phyloP scores from a whole-genome alignment of 2,888 invertebrate species.

The Drosophila imparisetae region DNA sequence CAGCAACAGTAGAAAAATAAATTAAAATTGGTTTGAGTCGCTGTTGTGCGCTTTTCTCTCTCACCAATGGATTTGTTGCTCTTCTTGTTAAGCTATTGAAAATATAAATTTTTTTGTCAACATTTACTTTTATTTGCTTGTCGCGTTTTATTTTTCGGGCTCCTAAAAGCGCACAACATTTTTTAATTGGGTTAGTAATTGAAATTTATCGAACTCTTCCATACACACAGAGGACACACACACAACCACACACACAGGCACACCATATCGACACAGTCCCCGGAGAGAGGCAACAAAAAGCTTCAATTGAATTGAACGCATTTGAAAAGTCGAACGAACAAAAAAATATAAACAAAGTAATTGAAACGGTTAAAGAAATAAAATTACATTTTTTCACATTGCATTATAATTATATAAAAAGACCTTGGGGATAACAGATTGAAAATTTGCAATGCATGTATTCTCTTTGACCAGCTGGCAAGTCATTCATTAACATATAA shows the following conservation, averaged over 20 bases:
- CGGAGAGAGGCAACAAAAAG: constrained; percentile 48
- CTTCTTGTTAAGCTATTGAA: constrained; percentile 63
- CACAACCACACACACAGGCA: constrained; percentile 19
- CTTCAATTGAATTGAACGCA: constrained; percentile 57
- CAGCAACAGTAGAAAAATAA: constrained; percentile 56
- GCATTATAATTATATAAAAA: constrained; percentile 15
- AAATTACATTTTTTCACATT: not conserved
- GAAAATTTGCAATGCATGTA: not conserved
- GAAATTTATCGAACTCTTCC: constrained; percentile 80
- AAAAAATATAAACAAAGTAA: constrained; percentile 26
- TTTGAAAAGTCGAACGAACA: constrained; percentile 37
- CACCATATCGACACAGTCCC: constrained; percentile 37
- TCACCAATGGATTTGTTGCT: constrained; percentile 33
- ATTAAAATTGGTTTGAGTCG: constrained; percentile 66
- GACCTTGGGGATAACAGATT: not conserved
- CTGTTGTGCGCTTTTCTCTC: constrained; percentile 29
- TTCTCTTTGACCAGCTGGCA: not conserved
- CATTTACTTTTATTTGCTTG: constrained; percentile 49
- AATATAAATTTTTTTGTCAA: constrained; percentile 43
- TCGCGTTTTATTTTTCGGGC: constrained; percentile 58
- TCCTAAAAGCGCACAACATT: constrained; percentile 77
- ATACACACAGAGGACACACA: constrained; percentile 50
- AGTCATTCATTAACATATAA: not conserved
- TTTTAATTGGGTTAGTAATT: constrained; percentile 83
- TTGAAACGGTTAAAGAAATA: constrained; percentile 20